Evolutionary conservation across 2,113 vertebrate genomes (phyloP), one percentile per base, ranked within the genome.

Genomic region (Plecotus auritus): DNA sequence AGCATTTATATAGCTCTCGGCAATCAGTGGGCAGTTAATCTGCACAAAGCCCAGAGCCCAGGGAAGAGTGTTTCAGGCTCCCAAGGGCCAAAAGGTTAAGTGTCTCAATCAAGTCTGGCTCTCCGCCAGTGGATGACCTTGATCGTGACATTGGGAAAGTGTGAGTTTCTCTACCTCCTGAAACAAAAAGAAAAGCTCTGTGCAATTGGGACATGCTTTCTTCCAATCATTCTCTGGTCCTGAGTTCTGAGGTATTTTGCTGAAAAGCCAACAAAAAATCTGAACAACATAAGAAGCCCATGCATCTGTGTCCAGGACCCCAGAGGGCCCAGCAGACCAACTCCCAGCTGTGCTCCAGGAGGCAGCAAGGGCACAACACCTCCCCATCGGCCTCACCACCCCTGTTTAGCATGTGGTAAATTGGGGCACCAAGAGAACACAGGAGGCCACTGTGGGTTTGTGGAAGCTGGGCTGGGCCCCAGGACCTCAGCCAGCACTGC

Each of bases 1-100:
- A 95, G 92, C 96, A 93, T 92, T 93, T 93, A 77, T 88, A 95
- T n/a, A 89, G 94, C 90, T 94, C 90, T 95, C 77, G 83, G 35
- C 59, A 76, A 89, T 94, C 94, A 89, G 93, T 0, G 23, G 64
- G 40, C 88, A 95, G 92, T 93, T 92, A 35, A 93, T 95, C 77
- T 80, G 88, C 56, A 37, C 73, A 51, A 89, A 80, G 78, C 82
- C 61, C 69, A 32, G 94, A 9, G 42, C 81, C 22, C 28, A n/a
- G 13, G 37, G 51, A 51, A 42, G 49, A 70, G 30, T 30, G 59
- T 88, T 37, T 35, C 67, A 78, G 93, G 67, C 54, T 96, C 92
- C 88, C 51, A 13, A 61, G 72, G 90, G 78, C 45, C 83, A 32
- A 76, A 70, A 86, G 92, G 88, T 95, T 91, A 96, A 95, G 85